A percentile compares a stretch with the other conserved stretches of the same genome.
Conservation (phyloP, 2,113 vertebrate genomes). For the Phrynosoma platyrhinos region DNA sequence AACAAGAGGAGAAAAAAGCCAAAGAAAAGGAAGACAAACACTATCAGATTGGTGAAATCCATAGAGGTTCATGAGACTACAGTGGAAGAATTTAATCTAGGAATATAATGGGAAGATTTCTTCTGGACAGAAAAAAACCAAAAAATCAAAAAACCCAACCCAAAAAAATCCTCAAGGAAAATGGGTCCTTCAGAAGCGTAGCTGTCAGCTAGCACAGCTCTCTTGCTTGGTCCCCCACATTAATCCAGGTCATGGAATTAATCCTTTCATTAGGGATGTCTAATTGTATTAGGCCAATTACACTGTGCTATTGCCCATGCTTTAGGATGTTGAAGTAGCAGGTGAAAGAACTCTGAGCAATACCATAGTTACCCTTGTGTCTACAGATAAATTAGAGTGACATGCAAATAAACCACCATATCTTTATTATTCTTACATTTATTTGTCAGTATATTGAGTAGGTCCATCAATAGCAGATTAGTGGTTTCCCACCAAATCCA, state of each 20-base stretch:
- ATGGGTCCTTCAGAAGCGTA: not conserved
- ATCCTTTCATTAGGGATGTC: slow-evolving; percentile 18
- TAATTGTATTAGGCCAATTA: slow-evolving; percentile 21
- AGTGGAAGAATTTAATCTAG: not conserved
- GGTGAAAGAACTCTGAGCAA: not conserved
- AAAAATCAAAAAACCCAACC: too few relatives aligned
- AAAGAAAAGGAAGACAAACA: not conserved
- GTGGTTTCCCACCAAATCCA: not conserved
- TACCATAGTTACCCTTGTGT: not conserved
- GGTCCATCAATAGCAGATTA: not conserved
- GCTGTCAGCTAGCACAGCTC: slow-evolving; percentile 1
- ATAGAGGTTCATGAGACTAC: not conserved
- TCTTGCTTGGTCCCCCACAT: not conserved
- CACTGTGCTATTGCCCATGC: not conserved
- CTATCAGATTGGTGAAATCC: not conserved
- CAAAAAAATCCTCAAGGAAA: not conserved
- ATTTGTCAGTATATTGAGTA: not conserved
- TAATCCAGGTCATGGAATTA: slow-evolving; percentile 12
- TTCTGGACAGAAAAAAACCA: not conserved
- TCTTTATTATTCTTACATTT: not conserved
- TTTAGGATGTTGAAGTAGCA: not conserved
- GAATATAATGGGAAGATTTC: not conserved
- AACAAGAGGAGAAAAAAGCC: not conserved
- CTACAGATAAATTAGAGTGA: not conserved
- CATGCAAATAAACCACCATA: not conserved